Percentiles rank a stretch among this genome's conserved stretches.
Evolutionary conservation across 2,113 vertebrate species (phyloP).

Genomic region (Microtus ochrogaster): DNA sequence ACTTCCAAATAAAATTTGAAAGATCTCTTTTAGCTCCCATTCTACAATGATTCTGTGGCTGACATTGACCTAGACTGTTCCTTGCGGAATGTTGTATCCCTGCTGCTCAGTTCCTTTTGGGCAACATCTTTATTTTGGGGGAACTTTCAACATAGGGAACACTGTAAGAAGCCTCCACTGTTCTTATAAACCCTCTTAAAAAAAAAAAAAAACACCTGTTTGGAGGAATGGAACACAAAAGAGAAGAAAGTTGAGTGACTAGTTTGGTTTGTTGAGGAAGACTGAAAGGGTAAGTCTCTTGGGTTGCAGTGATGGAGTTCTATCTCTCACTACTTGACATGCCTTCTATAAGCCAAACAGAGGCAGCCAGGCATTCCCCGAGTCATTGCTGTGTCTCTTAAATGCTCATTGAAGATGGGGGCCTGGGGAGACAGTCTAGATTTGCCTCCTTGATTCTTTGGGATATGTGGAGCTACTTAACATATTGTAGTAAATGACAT

Average conservation of each 20-base stretch:
- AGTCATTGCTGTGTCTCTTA: neutral
- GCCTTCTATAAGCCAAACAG: neutral
- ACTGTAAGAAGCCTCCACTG: neutral
- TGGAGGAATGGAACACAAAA: neutral
- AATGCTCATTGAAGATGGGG: neutral
- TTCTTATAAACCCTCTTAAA: neutral
- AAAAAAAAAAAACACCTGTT: neutral
- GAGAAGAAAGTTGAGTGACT: neutral
- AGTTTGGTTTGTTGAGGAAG: neutral
- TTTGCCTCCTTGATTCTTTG: neutral
- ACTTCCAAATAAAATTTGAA: neutral
- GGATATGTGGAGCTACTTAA: neutral
- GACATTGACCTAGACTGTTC: slow-evolving; percentile 5
- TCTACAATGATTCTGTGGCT: slow-evolving; percentile 34
- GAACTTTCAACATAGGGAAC: neutral
- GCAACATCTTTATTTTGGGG: neutral
- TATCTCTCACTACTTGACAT: neutral
- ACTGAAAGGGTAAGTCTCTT: neutral
- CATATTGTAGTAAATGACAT: neutral
- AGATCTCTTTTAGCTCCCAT: neutral
- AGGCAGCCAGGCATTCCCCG: neutral
- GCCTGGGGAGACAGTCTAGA: neutral
- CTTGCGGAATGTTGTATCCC: neutral
- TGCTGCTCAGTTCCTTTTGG: neutral
- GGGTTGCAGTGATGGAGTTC: neutral